phyloP scores from a whole-genome alignment of 2,797 vertebrate genomes.

The Sebastes matsubarae region DNA sequence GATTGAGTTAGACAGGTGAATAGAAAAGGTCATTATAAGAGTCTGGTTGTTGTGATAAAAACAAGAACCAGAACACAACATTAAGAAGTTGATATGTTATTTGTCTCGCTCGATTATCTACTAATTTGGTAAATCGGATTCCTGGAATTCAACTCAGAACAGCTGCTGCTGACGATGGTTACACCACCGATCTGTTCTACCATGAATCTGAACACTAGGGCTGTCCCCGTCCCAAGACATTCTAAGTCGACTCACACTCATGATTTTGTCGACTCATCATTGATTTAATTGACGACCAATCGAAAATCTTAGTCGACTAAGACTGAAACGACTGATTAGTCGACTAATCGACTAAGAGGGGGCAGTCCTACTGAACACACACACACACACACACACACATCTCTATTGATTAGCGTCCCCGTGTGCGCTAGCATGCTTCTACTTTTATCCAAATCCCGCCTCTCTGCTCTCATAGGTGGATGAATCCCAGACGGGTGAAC shows the following conservation, averaged over 20 bases:
- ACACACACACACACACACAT: neutral
- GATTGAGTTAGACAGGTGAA: neutral
- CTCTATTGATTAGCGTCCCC: neutral
- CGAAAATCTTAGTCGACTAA: too few species aligned
- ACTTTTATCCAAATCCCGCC: neutral
- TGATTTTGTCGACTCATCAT: too few species aligned
- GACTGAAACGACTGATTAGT: too few species aligned
- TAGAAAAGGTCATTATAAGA: neutral
- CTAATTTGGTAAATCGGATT: neutral
- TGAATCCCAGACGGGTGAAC: slow-evolving; percentile 97
- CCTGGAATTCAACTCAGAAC: neutral
- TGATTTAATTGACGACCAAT: too few species aligned
- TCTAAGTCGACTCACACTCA: too few species aligned
- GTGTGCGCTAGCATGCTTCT: neutral
- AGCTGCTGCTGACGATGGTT: neutral
- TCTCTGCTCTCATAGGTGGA: slow-evolving; percentile 86
- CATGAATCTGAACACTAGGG: neutral
- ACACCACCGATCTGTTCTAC: neutral
- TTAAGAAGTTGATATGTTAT: neutral
- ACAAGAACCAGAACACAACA: neutral
- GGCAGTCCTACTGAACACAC: neutral
- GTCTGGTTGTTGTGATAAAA: neutral
- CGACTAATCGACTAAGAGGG: too few species aligned
- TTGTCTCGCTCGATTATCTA: neutral
- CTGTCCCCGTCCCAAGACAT: too few species aligned